Evolutionary conservation across 92 coral and sea anemone genomes (phyloP), one percentile per base, ranked within the genome.

Genomic region (Porites evermanni): DNA sequence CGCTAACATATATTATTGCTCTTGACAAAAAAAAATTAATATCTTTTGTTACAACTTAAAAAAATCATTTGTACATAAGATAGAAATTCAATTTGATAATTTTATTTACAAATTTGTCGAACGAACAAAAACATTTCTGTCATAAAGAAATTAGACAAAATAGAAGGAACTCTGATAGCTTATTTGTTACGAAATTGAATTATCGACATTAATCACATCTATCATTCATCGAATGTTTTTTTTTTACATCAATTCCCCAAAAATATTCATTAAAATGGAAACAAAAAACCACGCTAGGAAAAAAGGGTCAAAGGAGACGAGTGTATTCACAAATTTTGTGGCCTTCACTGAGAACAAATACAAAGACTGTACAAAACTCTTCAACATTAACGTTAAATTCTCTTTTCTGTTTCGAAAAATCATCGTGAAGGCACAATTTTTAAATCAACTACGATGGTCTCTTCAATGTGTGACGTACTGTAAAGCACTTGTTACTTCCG

Each of bases 71-170:
- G 20, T 81, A 81, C 85, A 32, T 38, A 0, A 38, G 47, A 38
- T 20, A 0, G 29, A 66, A 67, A 19, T 67, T 67, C 66, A 53
- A 51, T 23, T 53, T 79, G 20, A 54, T 58, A 20, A 71, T 81
- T 81, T 61, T 81, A 81, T 70, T 81, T 81, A 81, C 86, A 81
- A 69, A 68, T 68, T 70, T 26, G 47, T 64, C 17, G 19, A 8
- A 38, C 16, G 3, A 70, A 56, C 86, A 18, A 14, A 53, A 79
- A 18, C 6, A 26, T 58, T 23, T 74, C 1, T 24, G 12, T 0
- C 20, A 16, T 7, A 4, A 19, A 63, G 70, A 13, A 4, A 38
- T 38, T 38, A 38, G 18, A 76, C 23, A 47, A 78, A 78, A 78
- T 14, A 56, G 14, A 58, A 74, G 24, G 64, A 54, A 3, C 13